Base-by-base conservation (phyloP, 2,797 vertebrate species). In the Anguilla megastoma region DNA sequence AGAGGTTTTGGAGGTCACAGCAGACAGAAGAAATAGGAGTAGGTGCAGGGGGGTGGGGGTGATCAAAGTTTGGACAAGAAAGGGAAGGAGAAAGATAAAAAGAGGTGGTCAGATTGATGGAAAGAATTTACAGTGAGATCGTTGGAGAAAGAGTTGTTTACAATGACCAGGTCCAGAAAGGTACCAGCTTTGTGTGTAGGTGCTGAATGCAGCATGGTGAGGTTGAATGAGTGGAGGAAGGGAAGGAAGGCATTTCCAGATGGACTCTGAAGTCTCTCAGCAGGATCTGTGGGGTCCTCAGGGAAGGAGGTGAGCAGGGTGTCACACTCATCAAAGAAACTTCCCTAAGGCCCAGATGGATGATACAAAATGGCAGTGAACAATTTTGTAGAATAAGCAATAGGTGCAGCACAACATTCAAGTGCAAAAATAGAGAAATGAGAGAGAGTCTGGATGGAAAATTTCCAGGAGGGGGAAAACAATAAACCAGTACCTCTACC, bases 311-410 rank as follows among this genome's bases (percentile, higher is more conserved):
- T 21, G 58, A 21, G 58, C 58, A 63, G 16, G n/a, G 63, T n/a
- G 63, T 66, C 63, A 66, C n/a, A n/a, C 63, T 66, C 63, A 66
- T 66, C 63, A 66, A 27, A 66, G 24, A 66, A 66, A 66, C 63
- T 66, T 63, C 21, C 58, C 58, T 60, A 60, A 16, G 16, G 58
- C 21, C 63, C 24, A n/a, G 63, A 14, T n/a, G 63, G n/a, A 27
- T 27, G 24, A 66, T 66, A n/a, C 63, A 27, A 5, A 63, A 63
- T 63, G 0, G 21, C 3, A 24, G 16, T 21, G 58, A 21, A 24
- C 21, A 24, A 63, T 63, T 24, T 24, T 63, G 21, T 18, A 0
- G 18, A 4, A 63, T 24, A 24, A 63, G 63, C 14, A 16, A n/a
- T n/a, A n/a, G 63, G 63, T n/a, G 24, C 4, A 1, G 24, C n/a